phyloP scores from a whole-genome alignment of 2,888 invertebrate genomes.

The Heliconius ismenius region DNA sequence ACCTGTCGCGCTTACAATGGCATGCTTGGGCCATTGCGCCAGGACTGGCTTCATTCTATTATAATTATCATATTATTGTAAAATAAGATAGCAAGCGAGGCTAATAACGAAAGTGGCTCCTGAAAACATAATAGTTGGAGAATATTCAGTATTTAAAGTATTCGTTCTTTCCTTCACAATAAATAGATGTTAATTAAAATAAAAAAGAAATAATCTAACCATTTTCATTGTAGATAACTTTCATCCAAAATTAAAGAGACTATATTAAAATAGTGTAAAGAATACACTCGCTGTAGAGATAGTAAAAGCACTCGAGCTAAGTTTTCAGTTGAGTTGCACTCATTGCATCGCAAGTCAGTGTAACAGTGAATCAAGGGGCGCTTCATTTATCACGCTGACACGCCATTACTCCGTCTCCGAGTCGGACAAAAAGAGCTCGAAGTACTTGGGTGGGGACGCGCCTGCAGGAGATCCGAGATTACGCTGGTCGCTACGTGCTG shows the following conservation, averaged over 20 bases:
- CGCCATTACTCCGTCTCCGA: constrained; percentile 28
- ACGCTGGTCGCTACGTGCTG: constrained; percentile 21
- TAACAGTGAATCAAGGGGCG: constrained; percentile 18
- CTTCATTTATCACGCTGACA: constrained; percentile 35
- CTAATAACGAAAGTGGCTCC: background rate
- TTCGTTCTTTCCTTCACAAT: background rate
- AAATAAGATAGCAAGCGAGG: background rate
- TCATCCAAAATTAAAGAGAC: background rate
- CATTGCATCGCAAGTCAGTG: constrained; percentile 3
- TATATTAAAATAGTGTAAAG: background rate
- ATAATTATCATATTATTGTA: too few relatives aligned
- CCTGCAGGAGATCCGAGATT: constrained; percentile 23
- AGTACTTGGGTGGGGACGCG: constrained; percentile 17
- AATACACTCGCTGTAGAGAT: background rate
- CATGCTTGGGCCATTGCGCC: too few relatives aligned
- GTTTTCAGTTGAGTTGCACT: constrained; percentile 3
- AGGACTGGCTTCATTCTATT: too few relatives aligned
- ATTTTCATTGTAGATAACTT: background rate
- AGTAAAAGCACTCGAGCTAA: background rate
- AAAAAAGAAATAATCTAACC: background rate
- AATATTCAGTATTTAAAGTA: too few relatives aligned
- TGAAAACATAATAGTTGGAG: background rate
- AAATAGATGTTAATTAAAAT: background rate
- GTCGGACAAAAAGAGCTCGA: constrained; percentile 28
- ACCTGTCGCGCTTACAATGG: too few relatives aligned